Evolutionary conservation across 2,797 vertebrate genomes (phyloP).

Genomic region (Lutjanus campechanus): DNA sequence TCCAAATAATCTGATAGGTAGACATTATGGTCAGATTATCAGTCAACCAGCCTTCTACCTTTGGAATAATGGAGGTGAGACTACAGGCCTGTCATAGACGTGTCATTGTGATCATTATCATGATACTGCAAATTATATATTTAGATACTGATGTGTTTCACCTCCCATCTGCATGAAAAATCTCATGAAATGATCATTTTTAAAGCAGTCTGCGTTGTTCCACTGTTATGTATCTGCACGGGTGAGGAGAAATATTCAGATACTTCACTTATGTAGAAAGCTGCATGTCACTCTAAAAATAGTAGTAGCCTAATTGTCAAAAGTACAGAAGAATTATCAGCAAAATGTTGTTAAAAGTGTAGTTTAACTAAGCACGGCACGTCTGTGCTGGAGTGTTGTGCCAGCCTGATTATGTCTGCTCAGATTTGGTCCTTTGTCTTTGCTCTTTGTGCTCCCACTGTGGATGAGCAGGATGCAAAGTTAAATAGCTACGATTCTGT

Average conservation of each 20-base stretch:
- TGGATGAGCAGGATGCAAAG: no score
- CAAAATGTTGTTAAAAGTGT: no score
- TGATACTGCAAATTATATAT: background rate
- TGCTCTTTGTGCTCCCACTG: no score
- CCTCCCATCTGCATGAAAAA: background rate
- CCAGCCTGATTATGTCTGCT: no score
- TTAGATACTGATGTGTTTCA: background rate
- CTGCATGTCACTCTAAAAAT: background rate
- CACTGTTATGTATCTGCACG: background rate
- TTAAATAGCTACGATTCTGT: no score
- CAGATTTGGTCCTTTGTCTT: no score
- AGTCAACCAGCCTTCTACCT: background rate
- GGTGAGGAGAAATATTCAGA: background rate
- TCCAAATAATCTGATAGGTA: background rate
- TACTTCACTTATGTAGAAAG: no score
- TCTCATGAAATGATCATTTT: background rate
- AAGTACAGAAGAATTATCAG: no score
- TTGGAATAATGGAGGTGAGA: background rate
- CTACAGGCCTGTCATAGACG: background rate
- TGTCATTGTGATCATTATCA: background rate
- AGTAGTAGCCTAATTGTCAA: no score
- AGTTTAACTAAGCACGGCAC: no score
- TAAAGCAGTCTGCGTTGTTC: background rate
- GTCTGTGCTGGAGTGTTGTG: no score
- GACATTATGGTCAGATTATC: conserved; percentile 16